Evolutionary conservation across 2,797 vertebrate species (phyloP).

Genomic region (Enteromius viviparus): DNA sequence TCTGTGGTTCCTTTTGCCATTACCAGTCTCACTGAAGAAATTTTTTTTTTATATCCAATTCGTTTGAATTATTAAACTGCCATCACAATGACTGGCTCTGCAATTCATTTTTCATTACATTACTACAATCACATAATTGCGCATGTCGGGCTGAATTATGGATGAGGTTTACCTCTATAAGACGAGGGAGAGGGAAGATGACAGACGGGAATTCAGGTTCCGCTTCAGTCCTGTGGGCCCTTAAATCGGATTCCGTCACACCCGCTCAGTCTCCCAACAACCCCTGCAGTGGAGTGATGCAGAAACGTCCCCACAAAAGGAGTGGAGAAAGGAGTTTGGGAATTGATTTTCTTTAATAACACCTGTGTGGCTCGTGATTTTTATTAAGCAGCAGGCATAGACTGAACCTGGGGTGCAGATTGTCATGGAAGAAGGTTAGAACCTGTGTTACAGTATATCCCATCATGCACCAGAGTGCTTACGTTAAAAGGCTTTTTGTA

Average conservation of each 20-base stretch:
- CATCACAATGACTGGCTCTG: conserved; percentile 57
- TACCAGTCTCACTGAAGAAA: conserved; percentile 35
- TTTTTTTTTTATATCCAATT: conserved; percentile 55
- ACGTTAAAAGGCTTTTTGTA: background rate
- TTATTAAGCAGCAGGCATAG: conserved; percentile 10
- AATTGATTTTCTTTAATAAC: conserved; percentile 28
- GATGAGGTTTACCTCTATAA: conserved; percentile 62
- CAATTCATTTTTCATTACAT: conserved; percentile 70
- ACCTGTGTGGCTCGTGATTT: background rate
- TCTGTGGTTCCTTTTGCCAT: conserved; percentile 32
- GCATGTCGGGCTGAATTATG: conserved; percentile 67
- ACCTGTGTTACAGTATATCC: conserved; percentile 17
- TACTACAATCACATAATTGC: conserved; percentile 64
- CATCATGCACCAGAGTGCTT: conserved; percentile 10
- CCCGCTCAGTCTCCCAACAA: conserved; percentile 15
- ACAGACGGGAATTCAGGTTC: conserved; percentile 37
- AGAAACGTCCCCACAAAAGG: conserved; percentile 1
- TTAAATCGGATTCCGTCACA: conserved; percentile 25
- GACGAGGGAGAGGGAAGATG: conserved; percentile 22
- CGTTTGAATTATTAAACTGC: conserved; percentile 70
- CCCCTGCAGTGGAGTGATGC: background rate
- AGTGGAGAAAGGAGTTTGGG: background rate
- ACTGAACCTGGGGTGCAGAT: background rate
- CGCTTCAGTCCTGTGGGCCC: conserved; percentile 21
- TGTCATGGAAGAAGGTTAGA: conserved; percentile 1